A percentile compares a stretch with the other conserved stretches of the same genome.
phyloP scores from a whole-genome alignment of 2,888 invertebrate genomes.

The Gerosis bhagava region DNA sequence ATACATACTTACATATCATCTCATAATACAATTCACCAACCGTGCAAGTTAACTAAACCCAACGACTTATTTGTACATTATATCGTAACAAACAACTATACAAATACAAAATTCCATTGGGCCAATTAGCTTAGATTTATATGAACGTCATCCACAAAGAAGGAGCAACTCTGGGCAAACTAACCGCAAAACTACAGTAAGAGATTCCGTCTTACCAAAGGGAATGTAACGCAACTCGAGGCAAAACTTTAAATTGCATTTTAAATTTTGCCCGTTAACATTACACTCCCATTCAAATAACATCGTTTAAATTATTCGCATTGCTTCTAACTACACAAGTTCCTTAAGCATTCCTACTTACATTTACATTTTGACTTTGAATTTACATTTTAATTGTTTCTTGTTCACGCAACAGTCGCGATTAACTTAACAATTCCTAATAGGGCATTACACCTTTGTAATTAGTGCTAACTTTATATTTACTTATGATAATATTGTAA shows the following conservation, averaged over 20 bases:
- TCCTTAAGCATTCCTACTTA: too few species aligned
- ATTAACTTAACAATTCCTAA: too few species aligned
- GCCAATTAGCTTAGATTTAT: slow-evolving; percentile 53
- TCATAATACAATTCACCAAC: too few species aligned
- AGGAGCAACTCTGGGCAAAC: slow-evolving; percentile 54
- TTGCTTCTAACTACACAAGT: slow-evolving; percentile 17
- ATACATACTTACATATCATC: too few species aligned
- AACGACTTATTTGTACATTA: too few species aligned
- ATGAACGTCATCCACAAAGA: slow-evolving; percentile 54
- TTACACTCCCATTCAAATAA: slow-evolving; percentile 44
- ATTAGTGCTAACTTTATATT: too few species aligned
- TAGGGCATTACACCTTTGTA: too few species aligned
- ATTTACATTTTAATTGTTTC: slow-evolving; percentile 10
- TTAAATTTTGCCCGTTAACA: slow-evolving; percentile 72
- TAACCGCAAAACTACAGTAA: slow-evolving; percentile 60
- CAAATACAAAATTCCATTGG: slow-evolving; percentile 30
- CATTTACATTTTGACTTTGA: slow-evolving; percentile 14
- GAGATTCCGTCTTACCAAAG: slow-evolving; percentile 65
- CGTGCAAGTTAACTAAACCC: too few species aligned
- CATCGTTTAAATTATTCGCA: slow-evolving; percentile 34
- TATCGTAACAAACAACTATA: too few species aligned
- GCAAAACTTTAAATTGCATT: slow-evolving; percentile 77
- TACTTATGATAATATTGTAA: too few species aligned
- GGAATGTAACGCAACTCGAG: slow-evolving; percentile 70
- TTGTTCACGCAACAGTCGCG: not conserved